Percentiles rank a stretch among this genome's conserved stretches.
phyloP scores from a whole-genome alignment of 1,140 invertebrate genomes.

The Monomorium pharaonis region DNA sequence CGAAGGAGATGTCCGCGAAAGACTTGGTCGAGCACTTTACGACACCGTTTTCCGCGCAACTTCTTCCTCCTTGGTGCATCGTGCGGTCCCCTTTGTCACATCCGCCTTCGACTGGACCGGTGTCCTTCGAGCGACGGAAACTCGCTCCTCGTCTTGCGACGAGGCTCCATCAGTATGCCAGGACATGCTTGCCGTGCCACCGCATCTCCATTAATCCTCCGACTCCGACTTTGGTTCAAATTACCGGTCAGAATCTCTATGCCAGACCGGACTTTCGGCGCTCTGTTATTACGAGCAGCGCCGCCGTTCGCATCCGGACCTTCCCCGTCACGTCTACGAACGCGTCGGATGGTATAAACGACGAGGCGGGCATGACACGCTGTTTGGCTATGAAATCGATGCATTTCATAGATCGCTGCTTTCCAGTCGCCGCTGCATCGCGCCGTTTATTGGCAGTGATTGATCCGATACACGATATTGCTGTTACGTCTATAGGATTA shows the following conservation, averaged over 20 bases:
- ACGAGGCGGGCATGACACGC: conserved; percentile 42
- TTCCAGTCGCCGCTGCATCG: conserved; percentile 33
- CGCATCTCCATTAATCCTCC: conserved; percentile 57
- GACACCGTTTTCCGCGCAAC: background rate
- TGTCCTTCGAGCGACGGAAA: conserved; percentile 1
- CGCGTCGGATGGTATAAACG: conserved; percentile 55
- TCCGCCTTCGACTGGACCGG: background rate
- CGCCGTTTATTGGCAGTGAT: conserved; percentile 58
- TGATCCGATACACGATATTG: conserved; percentile 55
- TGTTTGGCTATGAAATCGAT: conserved; percentile 56
- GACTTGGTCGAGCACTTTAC: background rate
- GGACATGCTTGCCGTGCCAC: conserved; percentile 28
- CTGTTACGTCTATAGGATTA: conserved; percentile 57
- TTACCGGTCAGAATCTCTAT: conserved; percentile 53
- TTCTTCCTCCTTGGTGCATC: background rate
- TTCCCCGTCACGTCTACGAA: conserved; percentile 30
- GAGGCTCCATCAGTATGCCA: conserved; percentile 47
- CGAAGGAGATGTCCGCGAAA: background rate
- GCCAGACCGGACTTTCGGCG: conserved; percentile 30
- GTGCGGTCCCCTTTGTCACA: conserved; percentile 8
- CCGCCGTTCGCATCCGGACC: conserved; percentile 15
- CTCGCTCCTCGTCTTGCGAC: background rate
- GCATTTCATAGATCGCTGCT: conserved; percentile 55
- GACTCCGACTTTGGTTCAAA: conserved; percentile 44
- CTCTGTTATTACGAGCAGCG: conserved; percentile 48